Evolutionary conservation across 2,888 invertebrate genomes (phyloP), one percentile per base, ranked within the genome.

Genomic region (Thymelicus acteon): DNA sequence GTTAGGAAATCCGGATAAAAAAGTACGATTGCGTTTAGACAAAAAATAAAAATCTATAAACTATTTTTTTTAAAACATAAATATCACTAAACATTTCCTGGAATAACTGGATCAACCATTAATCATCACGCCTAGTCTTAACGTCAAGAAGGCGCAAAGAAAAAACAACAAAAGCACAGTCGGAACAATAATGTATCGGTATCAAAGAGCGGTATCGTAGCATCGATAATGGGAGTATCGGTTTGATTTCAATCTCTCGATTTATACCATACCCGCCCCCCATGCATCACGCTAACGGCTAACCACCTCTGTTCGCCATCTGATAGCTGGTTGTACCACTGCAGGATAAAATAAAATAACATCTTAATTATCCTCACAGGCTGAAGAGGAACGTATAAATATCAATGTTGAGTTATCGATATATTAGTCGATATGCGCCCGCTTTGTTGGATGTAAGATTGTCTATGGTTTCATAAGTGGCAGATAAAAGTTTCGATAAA

Each of bases 191-290:
- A 15, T 24, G 68, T 68, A 68, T 68, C 68, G 68, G 68, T 68
- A 68, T 68, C 68, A 68, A 68, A 68, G 47, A 68, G 68, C 54
- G 62, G 68, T 68, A 63, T 63, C 69, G 24, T n/a, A 49, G 63
- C 63, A 69, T 63, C 69, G 58, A 58, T 69, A 63, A 63, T 69
- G 48, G 63, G 62, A 63, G 63, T 69, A 58, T 69, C 69, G 24
- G 63, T 39, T 69, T 58, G 75, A 75, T 74, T 74, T 77, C 77
- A 74, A 76, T 76, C 72, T 72, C 68, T 68, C 72, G 75, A 77
- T 77, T 77, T 77, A 75, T 76, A 75, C 74, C 60, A 37, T 39
- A 60, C 24, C 39, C 74, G 73, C 76, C 74, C 74, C 70, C 72
- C 73, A 74, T 75, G 74, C 73, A 75, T 77, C 77, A 77, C 44